Base-by-base conservation (phyloP, 2,888 invertebrate species). In the Brachynemurus nebulosus region DNA sequence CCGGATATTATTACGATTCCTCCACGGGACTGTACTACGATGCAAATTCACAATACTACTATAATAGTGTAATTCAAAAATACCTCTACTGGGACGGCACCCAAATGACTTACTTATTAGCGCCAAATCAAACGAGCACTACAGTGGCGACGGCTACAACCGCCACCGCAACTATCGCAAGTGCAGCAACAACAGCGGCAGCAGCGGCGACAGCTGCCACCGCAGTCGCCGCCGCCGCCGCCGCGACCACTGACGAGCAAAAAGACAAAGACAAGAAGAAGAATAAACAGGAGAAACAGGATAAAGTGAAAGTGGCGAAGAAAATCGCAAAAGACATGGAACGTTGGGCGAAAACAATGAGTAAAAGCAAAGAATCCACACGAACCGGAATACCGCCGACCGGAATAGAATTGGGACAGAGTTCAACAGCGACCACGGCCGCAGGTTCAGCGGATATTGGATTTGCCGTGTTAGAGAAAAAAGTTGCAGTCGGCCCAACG, bases 221-320 rank as follows among this genome's bases (percentile, higher is more conserved):
- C 54, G 42, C 49, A 46, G 55, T 49, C 36, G 17, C 52, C 53
- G 43, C 54, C 57, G 19, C 48, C 39, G 17, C 33, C 51, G 3
- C 14, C 41, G 4, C 55, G 55, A 42, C 68, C 68, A 14, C 62
- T 64, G 0, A 66, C 66, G 11, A 53, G 23, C 58, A 57, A 16
- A 63, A 59, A 48, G 67, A 69, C 48, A 54, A 54, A 1, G 69
- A 70, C 55, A 69, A 75, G 49, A 79, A 78, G 62, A 86, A 84
- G 61, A 71, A 71, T 48, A 78, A 78, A 55, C 78, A 76, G 53
- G 79, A 74, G 37, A 88, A 88, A 54, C 86, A 86, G 48, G 93
- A 93, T 55, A 93, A 95, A 68, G 93, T 92, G 0, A 95, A 95
- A 67, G 91, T 92, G 9, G 96, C 96, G 4, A 95, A 96, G 61